phyloP scores from a whole-genome alignment of 2,888 invertebrate genomes.

The Aquatica leii region DNA sequence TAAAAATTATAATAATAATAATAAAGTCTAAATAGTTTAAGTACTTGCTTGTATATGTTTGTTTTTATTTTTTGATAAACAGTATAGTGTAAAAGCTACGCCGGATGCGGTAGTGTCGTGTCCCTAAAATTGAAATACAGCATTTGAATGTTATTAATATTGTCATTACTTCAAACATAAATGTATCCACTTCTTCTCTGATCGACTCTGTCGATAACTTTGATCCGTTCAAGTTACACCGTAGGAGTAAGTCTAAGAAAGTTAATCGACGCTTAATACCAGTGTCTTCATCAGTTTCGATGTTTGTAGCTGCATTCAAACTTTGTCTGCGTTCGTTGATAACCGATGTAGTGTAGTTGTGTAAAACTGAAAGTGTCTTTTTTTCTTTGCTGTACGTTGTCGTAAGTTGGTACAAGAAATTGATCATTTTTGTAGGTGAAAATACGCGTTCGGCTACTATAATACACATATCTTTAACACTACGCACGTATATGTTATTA shows the following conservation, averaged over 20 bases:
- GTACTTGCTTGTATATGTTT: slow-evolving; percentile 56
- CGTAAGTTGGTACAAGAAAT: slow-evolving; percentile 46
- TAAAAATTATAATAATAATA: neutral
- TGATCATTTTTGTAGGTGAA: slow-evolving; percentile 62
- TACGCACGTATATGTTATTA: slow-evolving; percentile 75
- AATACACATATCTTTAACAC: slow-evolving; percentile 66
- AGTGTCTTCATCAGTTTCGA: slow-evolving; percentile 16
- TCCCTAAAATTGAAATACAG: slow-evolving; percentile 2
- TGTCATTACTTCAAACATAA: slow-evolving; percentile 71
- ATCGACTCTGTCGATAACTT: slow-evolving; percentile 68
- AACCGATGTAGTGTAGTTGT: slow-evolving; percentile 65
- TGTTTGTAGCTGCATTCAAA: neutral
- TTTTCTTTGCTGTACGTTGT: slow-evolving; percentile 61
- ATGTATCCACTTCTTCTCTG: slow-evolving; percentile 76
- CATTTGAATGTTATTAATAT: neutral
- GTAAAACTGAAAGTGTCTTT: slow-evolving; percentile 61
- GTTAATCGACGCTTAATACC: slow-evolving; percentile 67
- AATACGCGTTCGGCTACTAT: slow-evolving; percentile 49
- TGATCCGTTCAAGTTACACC: slow-evolving; percentile 64
- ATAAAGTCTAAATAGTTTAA: neutral
- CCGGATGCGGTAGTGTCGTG: slow-evolving; percentile 62
- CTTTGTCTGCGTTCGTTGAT: slow-evolving; percentile 62
- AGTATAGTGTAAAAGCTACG: slow-evolving; percentile 60
- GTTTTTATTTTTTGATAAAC: slow-evolving; percentile 58
- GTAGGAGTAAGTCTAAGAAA: slow-evolving; percentile 72